Conservation (phyloP, 2,113 vertebrate species). For the Pelusios castaneus region DNA sequence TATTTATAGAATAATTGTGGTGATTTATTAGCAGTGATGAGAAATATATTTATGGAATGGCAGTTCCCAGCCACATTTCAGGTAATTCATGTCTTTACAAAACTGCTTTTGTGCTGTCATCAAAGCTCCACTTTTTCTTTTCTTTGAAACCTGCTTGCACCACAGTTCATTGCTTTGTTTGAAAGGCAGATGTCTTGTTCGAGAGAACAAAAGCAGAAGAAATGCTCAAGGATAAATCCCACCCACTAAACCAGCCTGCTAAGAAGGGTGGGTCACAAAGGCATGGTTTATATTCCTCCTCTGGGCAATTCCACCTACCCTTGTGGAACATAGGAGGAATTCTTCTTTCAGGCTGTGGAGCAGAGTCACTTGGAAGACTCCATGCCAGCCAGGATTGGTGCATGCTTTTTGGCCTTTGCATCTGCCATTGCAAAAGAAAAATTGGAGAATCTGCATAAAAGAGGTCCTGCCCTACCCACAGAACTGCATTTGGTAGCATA, state of each 20-base stretch:
- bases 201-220: conserved; percentile 57
- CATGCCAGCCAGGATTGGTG: not conserved
- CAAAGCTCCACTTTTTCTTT: conserved; percentile 40
- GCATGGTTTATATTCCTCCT: not conserved
- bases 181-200: conserved; percentile 61
- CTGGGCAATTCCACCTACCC: not conserved
- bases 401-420: not conserved
- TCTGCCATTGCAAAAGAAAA: not conserved
- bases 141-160: conserved; percentile 21
- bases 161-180: conserved; percentile 66
- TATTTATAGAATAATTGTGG: conserved; percentile 70
- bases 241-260: not conserved
- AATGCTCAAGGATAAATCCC: conserved; percentile 49
- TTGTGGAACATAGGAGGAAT: not conserved
- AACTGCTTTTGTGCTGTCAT: conserved; percentile 43
- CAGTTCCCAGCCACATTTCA: conserved; percentile 65
- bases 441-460: too few species aligned
- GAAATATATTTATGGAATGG: conserved; percentile 58
- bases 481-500: not conserved
- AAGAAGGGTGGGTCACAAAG: accelerated
- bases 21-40: conserved; percentile 64
- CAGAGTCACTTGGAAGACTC: not conserved
- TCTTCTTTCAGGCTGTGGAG: not conserved
- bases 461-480: not conserved
- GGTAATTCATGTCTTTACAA: conserved; percentile 55